These are phyloP conservation scores for Synchiropus splendidus DNA, from an alignment of 2,113 vertebrate species.

Conservation along the genomic window DNA sequence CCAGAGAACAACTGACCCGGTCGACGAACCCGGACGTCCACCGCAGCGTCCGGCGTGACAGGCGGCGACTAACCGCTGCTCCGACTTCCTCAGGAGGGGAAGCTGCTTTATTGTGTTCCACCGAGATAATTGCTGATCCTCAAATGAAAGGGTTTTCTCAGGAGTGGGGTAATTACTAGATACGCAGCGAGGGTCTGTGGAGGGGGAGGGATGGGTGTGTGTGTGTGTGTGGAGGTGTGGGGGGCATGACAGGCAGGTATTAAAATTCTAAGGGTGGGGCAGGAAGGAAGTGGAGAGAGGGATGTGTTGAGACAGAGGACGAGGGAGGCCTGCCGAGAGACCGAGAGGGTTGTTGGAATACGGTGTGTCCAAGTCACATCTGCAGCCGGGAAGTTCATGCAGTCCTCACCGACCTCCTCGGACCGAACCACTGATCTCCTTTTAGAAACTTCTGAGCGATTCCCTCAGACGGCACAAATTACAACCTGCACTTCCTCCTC, in stretches of 20 bases:
- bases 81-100: conserved; percentile 62
- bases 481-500: conserved; percentile 44
- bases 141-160: conserved; percentile 68
- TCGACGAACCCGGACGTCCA: conserved; percentile 26
- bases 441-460: conserved; percentile 47
- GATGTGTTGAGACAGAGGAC: conserved; percentile 65
- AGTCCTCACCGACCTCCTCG: too few relatives aligned
- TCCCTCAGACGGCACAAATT: conserved; percentile 53
- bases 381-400: conserved; percentile 47
- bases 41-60: conserved; percentile 48
- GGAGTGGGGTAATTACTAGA: conserved; percentile 66
- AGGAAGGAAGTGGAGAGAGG: conserved; percentile 67
- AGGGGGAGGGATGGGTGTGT: conserved; percentile 16
- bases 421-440: conserved; percentile 40
- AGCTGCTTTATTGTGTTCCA: conserved; percentile 65
- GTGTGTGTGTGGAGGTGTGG: conserved; percentile 15
- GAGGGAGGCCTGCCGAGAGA: conserved; percentile 23
- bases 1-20: too few relatives aligned
- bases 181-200: conserved; percentile 57
- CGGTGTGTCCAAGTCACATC: conserved; percentile 49
- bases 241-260: conserved; percentile 71
- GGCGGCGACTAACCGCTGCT: conserved; percentile 50
- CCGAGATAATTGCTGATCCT: conserved; percentile 68
- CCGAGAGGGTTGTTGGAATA: conserved; percentile 5
- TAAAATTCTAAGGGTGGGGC: conserved; percentile 66